These are phyloP conservation scores for Hozukius guyotensis DNA, from an alignment of 2,797 vertebrate species.

Conservation along the genomic window DNA sequence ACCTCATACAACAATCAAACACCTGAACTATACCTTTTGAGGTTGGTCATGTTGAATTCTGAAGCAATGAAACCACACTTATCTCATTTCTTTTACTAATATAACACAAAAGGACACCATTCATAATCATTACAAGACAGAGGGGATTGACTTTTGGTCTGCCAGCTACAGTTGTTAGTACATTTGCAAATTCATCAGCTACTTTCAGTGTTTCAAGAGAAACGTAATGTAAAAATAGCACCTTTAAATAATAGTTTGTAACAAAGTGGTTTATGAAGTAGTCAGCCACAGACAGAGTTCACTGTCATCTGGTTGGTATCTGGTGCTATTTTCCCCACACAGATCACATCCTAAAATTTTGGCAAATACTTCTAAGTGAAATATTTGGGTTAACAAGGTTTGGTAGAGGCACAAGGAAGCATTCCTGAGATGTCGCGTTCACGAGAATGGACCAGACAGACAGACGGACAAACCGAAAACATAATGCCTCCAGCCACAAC, in stretches of 20 bases:
- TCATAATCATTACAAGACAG: not conserved
- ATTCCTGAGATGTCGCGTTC: not conserved
- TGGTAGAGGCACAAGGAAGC: not conserved
- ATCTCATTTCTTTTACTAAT: not conserved
- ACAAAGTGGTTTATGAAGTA: not conserved
- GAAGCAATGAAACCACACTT: not conserved
- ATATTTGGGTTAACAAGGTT: not conserved
- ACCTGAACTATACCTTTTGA: not conserved
- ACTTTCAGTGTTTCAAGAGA: not conserved
- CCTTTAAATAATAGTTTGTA: slow-evolving; percentile 6
- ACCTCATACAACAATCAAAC: too few species aligned
- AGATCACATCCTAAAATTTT: not conserved
- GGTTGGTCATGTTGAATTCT: not conserved
- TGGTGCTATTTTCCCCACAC: not conserved
- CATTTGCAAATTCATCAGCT: not conserved
- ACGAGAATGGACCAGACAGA: too few species aligned
- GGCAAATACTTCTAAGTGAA: not conserved
- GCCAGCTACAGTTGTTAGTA: not conserved
- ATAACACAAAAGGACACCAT: not conserved
- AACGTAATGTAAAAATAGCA: not conserved
- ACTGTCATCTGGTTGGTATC: not conserved
- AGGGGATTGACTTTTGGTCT: not conserved
- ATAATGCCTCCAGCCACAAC: not conserved
- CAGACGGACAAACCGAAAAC: not conserved
- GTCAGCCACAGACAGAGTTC: not conserved